Evolutionary conservation across 2,797 vertebrate genomes (phyloP).

Genomic region (Lepidocolaptes lacrymiger): DNA sequence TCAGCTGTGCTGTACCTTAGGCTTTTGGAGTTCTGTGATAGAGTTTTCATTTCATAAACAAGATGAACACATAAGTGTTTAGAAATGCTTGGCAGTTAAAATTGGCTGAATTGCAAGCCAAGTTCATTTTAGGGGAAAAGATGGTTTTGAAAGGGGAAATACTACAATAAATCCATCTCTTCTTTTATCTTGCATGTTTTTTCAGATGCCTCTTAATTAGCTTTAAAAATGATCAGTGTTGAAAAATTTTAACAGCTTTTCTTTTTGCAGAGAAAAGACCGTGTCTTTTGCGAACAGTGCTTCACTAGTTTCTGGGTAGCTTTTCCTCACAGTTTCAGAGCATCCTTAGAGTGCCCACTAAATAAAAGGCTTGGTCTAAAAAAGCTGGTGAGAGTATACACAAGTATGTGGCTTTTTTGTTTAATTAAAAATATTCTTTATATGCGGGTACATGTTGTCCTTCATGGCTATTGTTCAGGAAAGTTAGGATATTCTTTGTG

Average conservation of each 20-base stretch:
- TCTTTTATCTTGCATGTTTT: not conserved
- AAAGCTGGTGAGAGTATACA: not conserved
- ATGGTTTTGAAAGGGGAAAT: constrained; percentile 42
- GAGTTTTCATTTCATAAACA: constrained; percentile 46
- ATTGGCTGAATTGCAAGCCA: constrained; percentile 49
- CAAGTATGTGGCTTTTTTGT: not conserved
- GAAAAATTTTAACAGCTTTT: not conserved
- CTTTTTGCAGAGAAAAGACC: not conserved
- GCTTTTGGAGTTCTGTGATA: constrained; percentile 17
- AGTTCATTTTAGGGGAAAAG: constrained; percentile 53
- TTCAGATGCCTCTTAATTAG: not conserved
- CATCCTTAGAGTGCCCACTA: not conserved
- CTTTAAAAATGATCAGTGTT: not conserved
- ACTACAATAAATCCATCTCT: not conserved
- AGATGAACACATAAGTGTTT: constrained; percentile 23
- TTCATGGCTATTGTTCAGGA: not conserved
- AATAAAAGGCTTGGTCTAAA: not conserved
- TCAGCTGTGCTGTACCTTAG: constrained; percentile 2
- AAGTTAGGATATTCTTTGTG: not conserved
- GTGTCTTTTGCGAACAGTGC: not conserved
- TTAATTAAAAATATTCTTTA: not conserved
- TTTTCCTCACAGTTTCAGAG: not conserved
- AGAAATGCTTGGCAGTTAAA: constrained; percentile 62
- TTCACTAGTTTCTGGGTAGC: not conserved
- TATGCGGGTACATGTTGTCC: not conserved